phyloP scores from a whole-genome alignment of 2,888 invertebrate species.

The Drosophila cognata region DNA sequence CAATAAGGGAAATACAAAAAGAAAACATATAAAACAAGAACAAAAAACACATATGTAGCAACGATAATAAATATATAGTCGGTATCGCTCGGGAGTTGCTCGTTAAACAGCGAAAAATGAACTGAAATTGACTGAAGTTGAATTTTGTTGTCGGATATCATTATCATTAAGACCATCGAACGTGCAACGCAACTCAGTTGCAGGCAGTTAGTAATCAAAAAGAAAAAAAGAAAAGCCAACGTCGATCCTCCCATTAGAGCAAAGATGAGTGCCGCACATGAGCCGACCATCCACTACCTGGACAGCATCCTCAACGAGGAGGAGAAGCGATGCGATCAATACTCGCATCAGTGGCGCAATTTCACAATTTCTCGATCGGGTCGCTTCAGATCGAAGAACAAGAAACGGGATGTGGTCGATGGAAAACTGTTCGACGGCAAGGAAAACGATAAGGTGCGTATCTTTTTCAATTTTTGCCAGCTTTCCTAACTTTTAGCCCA shows the following conservation, averaged over 20 bases:
- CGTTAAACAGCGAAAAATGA: conserved; percentile 38
- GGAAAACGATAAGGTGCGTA: conserved; percentile 69
- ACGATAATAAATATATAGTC: conserved; percentile 22
- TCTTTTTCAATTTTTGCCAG: neutral
- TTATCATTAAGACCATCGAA: conserved; percentile 6
- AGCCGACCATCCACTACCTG: conserved; percentile 83
- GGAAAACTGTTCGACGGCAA: conserved; percentile 86
- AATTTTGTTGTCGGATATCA: conserved; percentile 17
- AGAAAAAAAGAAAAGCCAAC: neutral
- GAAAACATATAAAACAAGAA: conserved; percentile 1
- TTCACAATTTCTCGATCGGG: conserved; percentile 88
- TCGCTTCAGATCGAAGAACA: conserved; percentile 87
- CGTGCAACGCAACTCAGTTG: conserved; percentile 8
- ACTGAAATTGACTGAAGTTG: conserved; percentile 31
- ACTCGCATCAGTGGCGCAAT: conserved; percentile 83
- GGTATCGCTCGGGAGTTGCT: conserved; percentile 20
- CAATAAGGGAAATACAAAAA: conserved; percentile 17
- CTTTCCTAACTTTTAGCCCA: neutral
- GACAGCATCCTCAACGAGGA: conserved; percentile 84
- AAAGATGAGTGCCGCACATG: conserved; percentile 78
- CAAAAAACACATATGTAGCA: conserved; percentile 26
- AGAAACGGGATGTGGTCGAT: conserved; percentile 86
- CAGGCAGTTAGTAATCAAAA: neutral
- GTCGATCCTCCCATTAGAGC: conserved; percentile 38
- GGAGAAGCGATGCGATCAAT: conserved; percentile 82